Evolutionary conservation across 2,113 vertebrate species (phyloP).

Genomic region (Ptyas mucosa): DNA sequence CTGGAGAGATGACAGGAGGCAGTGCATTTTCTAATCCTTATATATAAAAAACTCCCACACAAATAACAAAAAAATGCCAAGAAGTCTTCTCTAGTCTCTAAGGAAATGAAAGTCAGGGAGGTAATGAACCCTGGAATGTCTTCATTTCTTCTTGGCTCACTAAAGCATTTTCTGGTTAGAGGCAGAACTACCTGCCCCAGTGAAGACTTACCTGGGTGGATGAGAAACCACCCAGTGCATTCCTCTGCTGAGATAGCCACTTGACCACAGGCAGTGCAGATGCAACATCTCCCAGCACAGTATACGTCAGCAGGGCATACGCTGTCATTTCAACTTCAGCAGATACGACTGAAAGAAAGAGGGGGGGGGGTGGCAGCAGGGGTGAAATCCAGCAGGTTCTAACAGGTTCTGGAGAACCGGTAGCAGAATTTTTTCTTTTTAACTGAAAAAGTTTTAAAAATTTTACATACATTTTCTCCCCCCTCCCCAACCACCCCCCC

Average conservation of each 20-base stretch:
- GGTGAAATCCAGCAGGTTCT: too few relatives aligned
- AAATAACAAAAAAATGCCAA: not conserved
- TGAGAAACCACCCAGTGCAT: conserved; percentile 88
- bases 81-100: not conserved
- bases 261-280: conserved; percentile 88
- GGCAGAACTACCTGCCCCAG: not conserved
- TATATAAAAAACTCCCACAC: not conserved
- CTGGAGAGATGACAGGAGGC: not conserved
- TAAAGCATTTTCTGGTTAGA: not conserved
- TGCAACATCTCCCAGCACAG: conserved; percentile 82
- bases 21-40: not conserved
- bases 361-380: not conserved
- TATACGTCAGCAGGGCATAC: conserved; percentile 87
- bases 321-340: conserved; percentile 94
- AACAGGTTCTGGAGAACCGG: too few relatives aligned
- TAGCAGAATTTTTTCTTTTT: too few relatives aligned
- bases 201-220: conserved; percentile 81
- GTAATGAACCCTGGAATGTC: not conserved
- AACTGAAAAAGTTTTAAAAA: too few relatives aligned
- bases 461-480: too few relatives aligned
- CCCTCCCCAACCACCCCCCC: too few relatives aligned
- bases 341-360: conserved; percentile 78
- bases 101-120: not conserved
- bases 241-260: conserved; percentile 91
- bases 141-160: not conserved